A percentile compares a stretch with the other conserved stretches of the same genome.
phyloP scores from a whole-genome alignment of 1,140 invertebrate species.

The Drosophila burlai region DNA sequence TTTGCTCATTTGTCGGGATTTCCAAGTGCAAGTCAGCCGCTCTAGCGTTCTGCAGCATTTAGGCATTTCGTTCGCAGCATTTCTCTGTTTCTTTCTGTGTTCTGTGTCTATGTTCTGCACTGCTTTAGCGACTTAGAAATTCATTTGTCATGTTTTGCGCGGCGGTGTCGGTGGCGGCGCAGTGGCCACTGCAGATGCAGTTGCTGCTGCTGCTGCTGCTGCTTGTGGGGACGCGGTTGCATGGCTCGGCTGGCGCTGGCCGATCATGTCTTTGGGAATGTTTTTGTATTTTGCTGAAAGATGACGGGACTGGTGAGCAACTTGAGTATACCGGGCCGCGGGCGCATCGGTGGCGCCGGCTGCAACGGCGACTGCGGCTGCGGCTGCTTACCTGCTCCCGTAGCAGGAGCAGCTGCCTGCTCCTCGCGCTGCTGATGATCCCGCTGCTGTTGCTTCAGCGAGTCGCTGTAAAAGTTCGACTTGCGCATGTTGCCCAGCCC shows the following conservation, averaged over 20 bases:
- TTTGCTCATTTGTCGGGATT: not conserved
- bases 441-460: conserved; percentile 52
- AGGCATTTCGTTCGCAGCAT: not conserved
- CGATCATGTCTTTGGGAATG: conserved; percentile 85
- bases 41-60: conserved; percentile 7
- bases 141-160: conserved; percentile 85
- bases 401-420: conserved; percentile 55
- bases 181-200: conserved; percentile 30
- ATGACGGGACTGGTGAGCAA: conserved; percentile 84
- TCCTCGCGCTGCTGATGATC: conserved; percentile 31
- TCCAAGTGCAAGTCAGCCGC: conserved; percentile 7
- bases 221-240: conserved; percentile 16
- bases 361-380: conserved; percentile 49
- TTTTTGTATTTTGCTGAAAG: conserved; percentile 85
- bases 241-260: conserved; percentile 57
- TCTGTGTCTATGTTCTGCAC: not conserved
- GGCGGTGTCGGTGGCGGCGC: conserved; percentile 82
- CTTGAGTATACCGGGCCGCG: conserved; percentile 76
- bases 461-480: conserved; percentile 68
- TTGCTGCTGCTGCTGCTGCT: conserved; percentile 23
- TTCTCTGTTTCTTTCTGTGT: not conserved
- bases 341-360: conserved; percentile 73
- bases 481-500: conserved; percentile 58
- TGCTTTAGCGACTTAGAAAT: conserved; percentile 70
- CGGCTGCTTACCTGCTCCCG: conserved; percentile 43